phyloP scores from a whole-genome alignment of 2,113 vertebrate species.

The Agapornis roseicollis region DNA sequence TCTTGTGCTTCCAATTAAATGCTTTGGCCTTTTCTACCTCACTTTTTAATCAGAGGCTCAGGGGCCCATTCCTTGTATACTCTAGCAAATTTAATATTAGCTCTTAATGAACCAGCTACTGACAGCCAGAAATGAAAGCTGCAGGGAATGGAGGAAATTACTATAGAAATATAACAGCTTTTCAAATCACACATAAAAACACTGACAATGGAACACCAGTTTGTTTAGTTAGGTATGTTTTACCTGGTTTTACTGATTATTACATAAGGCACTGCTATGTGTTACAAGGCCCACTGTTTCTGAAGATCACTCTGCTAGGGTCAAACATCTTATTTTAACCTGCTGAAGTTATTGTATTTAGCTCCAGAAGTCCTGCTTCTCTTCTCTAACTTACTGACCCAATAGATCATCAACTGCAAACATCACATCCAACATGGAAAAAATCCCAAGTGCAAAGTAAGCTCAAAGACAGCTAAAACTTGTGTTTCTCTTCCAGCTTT shows the following conservation, averaged over 20 bases:
- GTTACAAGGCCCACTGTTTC: not conserved
- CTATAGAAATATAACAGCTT: constrained; percentile 21
- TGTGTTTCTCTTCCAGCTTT: not conserved
- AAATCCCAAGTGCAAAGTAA: not conserved
- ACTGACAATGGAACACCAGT: not conserved
- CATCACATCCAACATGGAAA: rapidly evolving
- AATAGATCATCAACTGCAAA: not conserved
- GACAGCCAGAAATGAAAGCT: constrained; percentile 33
- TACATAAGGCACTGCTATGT: not conserved
- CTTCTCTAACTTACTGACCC: not conserved
- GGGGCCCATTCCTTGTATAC: not conserved
- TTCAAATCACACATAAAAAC: constrained; percentile 10
- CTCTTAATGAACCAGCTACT: constrained; percentile 63
- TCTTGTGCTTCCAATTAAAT: constrained; percentile 47
- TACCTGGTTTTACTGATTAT: not conserved
- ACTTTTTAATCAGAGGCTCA: constrained; percentile 59
- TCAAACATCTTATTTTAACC: not conserved
- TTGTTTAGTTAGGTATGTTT: not conserved
- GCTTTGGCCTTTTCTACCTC: constrained; percentile 26
- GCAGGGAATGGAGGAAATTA: not conserved
- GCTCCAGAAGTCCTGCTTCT: not conserved
- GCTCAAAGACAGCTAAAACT: not conserved
- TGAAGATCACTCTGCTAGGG: not conserved
- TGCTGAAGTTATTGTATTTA: not conserved
- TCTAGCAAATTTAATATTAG: constrained; percentile 56